Conservation (phyloP, 2,113 vertebrate species). For the Naja naja region DNA sequence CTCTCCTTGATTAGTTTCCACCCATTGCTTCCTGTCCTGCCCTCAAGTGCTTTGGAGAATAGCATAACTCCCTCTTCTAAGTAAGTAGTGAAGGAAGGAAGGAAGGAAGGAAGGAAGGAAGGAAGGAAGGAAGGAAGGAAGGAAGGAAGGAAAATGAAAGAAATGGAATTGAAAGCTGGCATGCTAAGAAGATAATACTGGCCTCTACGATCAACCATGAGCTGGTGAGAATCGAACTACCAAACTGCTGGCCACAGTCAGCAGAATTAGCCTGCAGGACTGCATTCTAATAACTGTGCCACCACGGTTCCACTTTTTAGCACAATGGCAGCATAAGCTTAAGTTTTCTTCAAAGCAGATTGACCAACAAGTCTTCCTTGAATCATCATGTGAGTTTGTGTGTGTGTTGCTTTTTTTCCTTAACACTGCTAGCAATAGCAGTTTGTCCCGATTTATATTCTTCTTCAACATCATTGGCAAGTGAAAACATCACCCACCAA, state of each 20-base stretch:
- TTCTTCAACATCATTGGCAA: not conserved
- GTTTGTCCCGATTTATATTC: not conserved
- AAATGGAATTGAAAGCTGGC: not conserved
- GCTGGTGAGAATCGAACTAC: too few species aligned
- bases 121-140: too few species aligned
- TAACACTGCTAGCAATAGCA: not conserved
- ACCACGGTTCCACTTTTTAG: not conserved
- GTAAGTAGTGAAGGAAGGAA: too few species aligned
- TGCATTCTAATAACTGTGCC: too few species aligned
- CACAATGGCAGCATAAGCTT: not conserved
- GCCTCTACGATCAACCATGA: not conserved
- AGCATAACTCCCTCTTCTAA: too few species aligned
- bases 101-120: not conserved
- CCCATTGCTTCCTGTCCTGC: too few species aligned
- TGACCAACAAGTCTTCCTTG: not conserved
- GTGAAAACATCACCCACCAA: not conserved
- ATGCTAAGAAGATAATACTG: not conserved
- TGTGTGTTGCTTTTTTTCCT: not conserved
- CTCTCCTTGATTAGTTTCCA: too few species aligned
- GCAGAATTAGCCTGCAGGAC: too few species aligned
- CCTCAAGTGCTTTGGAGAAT: too few species aligned
- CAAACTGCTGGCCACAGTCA: too few species aligned
- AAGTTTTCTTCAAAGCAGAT: not conserved
- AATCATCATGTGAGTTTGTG: not conserved
- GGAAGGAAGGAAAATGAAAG: not conserved